These are phyloP conservation scores for Trachymyrmex cornetzi DNA, from an alignment of 1,140 invertebrate genomes.

Conservation along the genomic window DNA sequence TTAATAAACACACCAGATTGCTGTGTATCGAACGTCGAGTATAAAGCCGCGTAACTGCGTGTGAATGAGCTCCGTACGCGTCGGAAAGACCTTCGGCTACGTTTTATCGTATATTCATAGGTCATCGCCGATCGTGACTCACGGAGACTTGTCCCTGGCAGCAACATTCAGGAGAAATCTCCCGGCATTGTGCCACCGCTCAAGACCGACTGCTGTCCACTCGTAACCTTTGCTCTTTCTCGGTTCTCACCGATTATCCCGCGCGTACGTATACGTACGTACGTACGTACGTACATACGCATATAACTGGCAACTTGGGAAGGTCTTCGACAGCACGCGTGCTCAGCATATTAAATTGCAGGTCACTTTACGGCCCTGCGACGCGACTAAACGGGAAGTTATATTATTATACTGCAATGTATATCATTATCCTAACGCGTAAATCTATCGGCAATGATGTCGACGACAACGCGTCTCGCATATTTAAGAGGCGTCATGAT, in stretches of 20 bases:
- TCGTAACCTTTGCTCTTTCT: slow-evolving; percentile 57
- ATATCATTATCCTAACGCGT: slow-evolving; percentile 63
- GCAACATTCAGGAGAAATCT: slow-evolving; percentile 60
- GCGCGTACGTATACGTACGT: background rate
- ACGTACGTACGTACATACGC: background rate
- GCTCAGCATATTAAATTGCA: slow-evolving; percentile 53
- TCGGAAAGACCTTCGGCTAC: slow-evolving; percentile 49
- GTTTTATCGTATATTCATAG: slow-evolving; percentile 60
- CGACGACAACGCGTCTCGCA: slow-evolving; percentile 38
- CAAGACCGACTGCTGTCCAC: slow-evolving; percentile 46
- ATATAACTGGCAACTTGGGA: background rate
- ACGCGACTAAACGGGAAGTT: slow-evolving; percentile 46
- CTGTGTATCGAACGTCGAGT: slow-evolving; percentile 33
- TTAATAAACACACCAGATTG: slow-evolving; percentile 42
- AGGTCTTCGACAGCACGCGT: slow-evolving; percentile 53
- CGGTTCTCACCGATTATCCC: slow-evolving; percentile 31
- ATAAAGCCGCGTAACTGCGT: slow-evolving; percentile 55
- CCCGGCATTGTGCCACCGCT: slow-evolving; percentile 34
- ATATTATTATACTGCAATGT: slow-evolving; percentile 58
- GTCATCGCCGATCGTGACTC: slow-evolving; percentile 66
- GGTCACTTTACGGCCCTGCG: slow-evolving; percentile 35
- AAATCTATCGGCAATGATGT: slow-evolving; percentile 48
- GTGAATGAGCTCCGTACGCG: slow-evolving; percentile 57
- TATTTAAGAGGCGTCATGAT: slow-evolving; percentile 25
- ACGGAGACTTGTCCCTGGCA: slow-evolving; percentile 61